Evolutionary conservation across 2,797 vertebrate species (phyloP).

Genomic region (Natrix natrix): DNA sequence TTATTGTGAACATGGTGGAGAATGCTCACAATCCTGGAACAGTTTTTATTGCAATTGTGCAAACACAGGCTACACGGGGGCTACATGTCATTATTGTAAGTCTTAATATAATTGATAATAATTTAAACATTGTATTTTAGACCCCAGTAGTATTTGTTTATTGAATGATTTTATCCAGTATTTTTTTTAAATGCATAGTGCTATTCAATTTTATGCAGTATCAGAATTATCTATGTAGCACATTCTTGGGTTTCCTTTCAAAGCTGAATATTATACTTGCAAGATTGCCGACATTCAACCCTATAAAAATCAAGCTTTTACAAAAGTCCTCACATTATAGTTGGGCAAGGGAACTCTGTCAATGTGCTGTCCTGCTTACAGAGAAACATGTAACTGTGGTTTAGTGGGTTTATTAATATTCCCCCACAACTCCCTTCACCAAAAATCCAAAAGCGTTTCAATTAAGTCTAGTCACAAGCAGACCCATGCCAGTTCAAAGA

Average conservation of each 20-base stretch:
- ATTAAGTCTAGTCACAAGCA: not conserved
- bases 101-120: not conserved
- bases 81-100: slow-evolving; percentile 95
- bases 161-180: not conserved
- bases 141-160: not conserved
- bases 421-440: not conserved
- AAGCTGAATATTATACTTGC: not conserved
- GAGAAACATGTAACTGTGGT: not conserved
- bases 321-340: not conserved
- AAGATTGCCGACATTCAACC: not conserved
- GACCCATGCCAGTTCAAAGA: not conserved
- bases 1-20: slow-evolving; percentile 91
- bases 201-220: not conserved
- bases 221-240: not conserved
- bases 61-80: slow-evolving; percentile 87
- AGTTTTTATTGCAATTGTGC: slow-evolving; percentile 90
- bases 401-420: not conserved
- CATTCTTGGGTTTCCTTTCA: not conserved
- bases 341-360: not conserved
- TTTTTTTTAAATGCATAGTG: not conserved
- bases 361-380: not conserved
- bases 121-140: not conserved
- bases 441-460: not conserved
- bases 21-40: slow-evolving; percentile 90
- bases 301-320: not conserved